These are phyloP conservation scores for Reinhardtius hippoglossoides DNA, from an alignment of 2,113 vertebrate genomes.

Conservation along the genomic window DNA sequence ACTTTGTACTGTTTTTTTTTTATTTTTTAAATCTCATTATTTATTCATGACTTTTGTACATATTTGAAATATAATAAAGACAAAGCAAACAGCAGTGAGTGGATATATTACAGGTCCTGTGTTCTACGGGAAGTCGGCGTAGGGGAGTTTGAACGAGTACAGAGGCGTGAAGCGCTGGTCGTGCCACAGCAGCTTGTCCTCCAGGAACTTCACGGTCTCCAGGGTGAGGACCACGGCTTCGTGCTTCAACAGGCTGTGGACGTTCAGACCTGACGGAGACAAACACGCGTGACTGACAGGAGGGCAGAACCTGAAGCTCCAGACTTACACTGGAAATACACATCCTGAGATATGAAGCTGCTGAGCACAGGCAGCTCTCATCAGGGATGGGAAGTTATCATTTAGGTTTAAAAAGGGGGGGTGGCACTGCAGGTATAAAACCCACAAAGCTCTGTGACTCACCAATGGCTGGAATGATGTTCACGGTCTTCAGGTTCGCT, in stretches of 20 bases:
- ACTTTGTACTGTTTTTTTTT: conserved; percentile 1
- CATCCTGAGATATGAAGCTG: too few species aligned
- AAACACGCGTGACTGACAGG: too few species aligned
- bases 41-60: conserved; percentile 42
- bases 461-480: conserved; percentile 89
- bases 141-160: conserved; percentile 87
- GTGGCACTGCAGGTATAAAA: too few species aligned
- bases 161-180: conserved; percentile 80
- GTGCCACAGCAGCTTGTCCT: conserved; percentile 90
- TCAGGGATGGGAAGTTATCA: too few species aligned
- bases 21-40: conserved; percentile 40
- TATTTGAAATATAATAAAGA: conserved; percentile 46
- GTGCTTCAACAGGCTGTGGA: conserved; percentile 91
- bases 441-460: conserved; percentile 43
- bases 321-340: too few species aligned
- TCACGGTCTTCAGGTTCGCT: conserved; percentile 83
- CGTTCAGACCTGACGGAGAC: conserved; percentile 85
- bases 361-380: too few species aligned
- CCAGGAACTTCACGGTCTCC: conserved; percentile 85
- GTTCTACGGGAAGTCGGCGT: conserved; percentile 81
- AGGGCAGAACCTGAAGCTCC: too few species aligned
- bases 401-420: too few species aligned
- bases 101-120: conserved; percentile 13
- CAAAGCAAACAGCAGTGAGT: conserved; percentile 33
- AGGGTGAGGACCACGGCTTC: conserved; percentile 87